These are phyloP conservation scores for Columba janthina DNA, from an alignment of 2,113 vertebrate genomes.

Conservation along the genomic window DNA sequence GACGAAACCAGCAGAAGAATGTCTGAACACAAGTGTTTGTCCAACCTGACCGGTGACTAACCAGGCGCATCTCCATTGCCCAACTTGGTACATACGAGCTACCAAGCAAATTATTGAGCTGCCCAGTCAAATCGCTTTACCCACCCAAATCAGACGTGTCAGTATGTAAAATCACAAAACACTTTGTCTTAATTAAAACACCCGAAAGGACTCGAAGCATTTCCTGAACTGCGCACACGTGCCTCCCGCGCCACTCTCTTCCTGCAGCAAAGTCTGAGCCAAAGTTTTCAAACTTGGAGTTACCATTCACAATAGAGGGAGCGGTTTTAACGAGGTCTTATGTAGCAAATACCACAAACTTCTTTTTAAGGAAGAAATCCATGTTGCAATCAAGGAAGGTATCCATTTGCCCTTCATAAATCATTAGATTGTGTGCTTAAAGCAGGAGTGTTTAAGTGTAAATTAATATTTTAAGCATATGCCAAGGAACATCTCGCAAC, in stretches of 20 bases:
- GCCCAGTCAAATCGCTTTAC: background rate
- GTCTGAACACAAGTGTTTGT: background rate
- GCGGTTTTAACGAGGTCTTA: background rate
- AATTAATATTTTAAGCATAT: background rate
- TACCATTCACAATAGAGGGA: background rate
- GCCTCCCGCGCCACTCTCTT: background rate
- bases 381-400: background rate
- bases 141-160: background rate
- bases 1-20: background rate
- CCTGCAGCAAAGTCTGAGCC: background rate
- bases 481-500: background rate
- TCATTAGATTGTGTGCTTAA: background rate
- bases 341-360: background rate
- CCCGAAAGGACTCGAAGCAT: background rate
- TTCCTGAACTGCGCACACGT: rapidly evolving
- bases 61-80: background rate
- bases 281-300: background rate
- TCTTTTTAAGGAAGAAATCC: background rate
- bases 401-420: background rate
- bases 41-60: background rate
- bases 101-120: background rate
- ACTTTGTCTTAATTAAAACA: background rate
- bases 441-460: background rate
- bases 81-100: rapidly evolving
- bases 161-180: background rate